These are phyloP conservation scores for Hydractinia echinata DNA, from an alignment of 30 jellyfish, hydroid and myxozoan species.

Conservation along the genomic window DNA sequence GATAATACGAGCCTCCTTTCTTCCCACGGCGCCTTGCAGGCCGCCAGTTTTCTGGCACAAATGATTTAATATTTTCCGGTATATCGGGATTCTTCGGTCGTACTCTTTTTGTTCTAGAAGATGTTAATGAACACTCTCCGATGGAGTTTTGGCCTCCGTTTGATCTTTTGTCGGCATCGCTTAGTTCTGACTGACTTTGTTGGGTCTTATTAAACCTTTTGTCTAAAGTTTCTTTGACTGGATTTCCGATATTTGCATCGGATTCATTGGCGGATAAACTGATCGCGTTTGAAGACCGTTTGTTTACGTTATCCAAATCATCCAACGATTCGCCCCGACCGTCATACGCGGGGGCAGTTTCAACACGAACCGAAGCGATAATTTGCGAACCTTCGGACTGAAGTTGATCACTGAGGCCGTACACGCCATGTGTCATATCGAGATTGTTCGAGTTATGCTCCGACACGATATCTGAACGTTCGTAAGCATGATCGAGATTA, in stretches of 20 bases:
- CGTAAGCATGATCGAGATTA: constrained; percentile 21
- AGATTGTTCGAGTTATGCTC: constrained; percentile 5
- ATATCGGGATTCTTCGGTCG: constrained; percentile 53
- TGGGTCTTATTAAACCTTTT: not conserved
- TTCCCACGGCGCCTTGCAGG: constrained; percentile 79
- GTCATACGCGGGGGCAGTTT: not conserved
- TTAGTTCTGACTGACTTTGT: constrained; percentile 47
- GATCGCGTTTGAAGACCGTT: not conserved
- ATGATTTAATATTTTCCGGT: constrained; percentile 48
- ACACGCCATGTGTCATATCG: constrained; percentile 33
- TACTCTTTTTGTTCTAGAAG: constrained; percentile 28
- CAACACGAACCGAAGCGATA: constrained; percentile 1
- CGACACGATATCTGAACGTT: not conserved
- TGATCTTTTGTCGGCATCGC: constrained; percentile 34
- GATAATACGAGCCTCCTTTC: constrained; percentile 70
- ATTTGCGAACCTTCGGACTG: constrained; percentile 11
- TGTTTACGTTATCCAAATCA: not conserved
- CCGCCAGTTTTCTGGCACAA: constrained; percentile 96
- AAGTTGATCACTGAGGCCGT: constrained; percentile 27
- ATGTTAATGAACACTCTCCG: constrained; percentile 33
- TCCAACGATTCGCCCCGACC: not conserved
- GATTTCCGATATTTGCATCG: not conserved
- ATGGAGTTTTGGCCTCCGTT: constrained; percentile 44
- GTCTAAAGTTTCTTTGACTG: not conserved
- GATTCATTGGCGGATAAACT: not conserved